Base-by-base conservation (phyloP, 2,113 vertebrate species). In the zebrafish (Danio rerio) region DNA sequence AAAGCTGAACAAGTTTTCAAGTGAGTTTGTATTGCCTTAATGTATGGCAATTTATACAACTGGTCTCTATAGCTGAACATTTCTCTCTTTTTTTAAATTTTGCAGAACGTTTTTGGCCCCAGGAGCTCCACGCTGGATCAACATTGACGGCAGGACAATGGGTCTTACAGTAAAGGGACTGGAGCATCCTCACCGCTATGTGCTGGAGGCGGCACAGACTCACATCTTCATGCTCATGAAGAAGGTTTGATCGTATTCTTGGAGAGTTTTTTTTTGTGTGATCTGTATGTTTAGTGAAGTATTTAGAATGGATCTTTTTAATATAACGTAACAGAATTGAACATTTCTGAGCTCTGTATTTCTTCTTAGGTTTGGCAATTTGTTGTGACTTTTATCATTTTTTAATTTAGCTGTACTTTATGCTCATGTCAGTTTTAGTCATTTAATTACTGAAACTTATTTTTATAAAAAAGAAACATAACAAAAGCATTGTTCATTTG, bases 191-290 rank as follows among this genome's bases (percentile, higher is more conserved):
- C 98, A 99, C 75, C 96, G 98, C 59, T 97, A 97, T 0, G 97
- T 99, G 77, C 94, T 99, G 84, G 98, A 99, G 0, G 97, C 96
- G 0, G 98, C 98, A 0, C 98, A 99, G 85, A 98, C 96, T 0
- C 98, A 99, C 84, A 97, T 99, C 84, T 99, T 99, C 88, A 92
- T 99, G 95, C 95, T 99, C 83, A 99, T 99, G 98, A 99, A 99
- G 88, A 99, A 99, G 96, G 98, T 99, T 12, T 2, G 13, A 21
- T 53, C 8, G 45, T 40, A 12, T 13, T 50, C 6, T 11, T 5
- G 42, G 12, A 21, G n/a, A n/a, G n/a, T 50, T 81, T 53, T 11
- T 86, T 31, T 10, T 61, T 68, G 42, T 63, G 21, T 40, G 81
- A 16, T 42, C 20, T 55, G 52, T n/a, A 55, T 40, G 49, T 13